phyloP scores from a whole-genome alignment of 2,888 invertebrate species.

The Diloba caeruleocephala region DNA sequence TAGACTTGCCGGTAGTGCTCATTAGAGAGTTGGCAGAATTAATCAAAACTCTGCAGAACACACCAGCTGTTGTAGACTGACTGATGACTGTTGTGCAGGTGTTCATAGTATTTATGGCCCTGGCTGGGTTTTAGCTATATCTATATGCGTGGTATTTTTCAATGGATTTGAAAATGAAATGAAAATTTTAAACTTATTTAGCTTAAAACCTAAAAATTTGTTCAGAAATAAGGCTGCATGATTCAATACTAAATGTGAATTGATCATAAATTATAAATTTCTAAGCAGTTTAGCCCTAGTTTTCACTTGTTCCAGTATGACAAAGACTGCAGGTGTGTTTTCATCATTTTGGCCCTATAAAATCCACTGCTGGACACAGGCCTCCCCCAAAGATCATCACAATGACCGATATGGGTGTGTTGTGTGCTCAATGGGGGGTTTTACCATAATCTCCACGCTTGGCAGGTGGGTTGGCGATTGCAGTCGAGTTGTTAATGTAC shows the following conservation, averaged over 20 bases:
- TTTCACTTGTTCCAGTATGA: conserved; percentile 20
- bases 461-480: no score
- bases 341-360: no score
- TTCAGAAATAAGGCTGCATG: conserved; percentile 4
- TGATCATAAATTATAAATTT: background rate
- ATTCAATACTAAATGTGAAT: conserved; percentile 4
- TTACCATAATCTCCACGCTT: no score
- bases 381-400: no score
- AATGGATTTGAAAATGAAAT: no score
- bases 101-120: conserved; percentile 16
- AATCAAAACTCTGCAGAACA: conserved; percentile 41
- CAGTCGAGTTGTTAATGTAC: no score
- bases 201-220: background rate
- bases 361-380: no score
- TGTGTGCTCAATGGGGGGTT: no score
- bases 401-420: no score
- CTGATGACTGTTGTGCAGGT: conserved; percentile 39
- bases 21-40: conserved; percentile 71
- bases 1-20: conserved; percentile 81
- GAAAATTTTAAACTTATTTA: no score
- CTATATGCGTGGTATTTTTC: conserved; percentile 32
- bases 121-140: conserved; percentile 28
- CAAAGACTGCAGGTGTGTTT: conserved; percentile 24
- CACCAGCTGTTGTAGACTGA: conserved; percentile 3
- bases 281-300: conserved; percentile 29